These are phyloP conservation scores for Geophilus truncorum DNA, from an alignment of 2,888 invertebrate genomes.

Conservation along the genomic window DNA sequence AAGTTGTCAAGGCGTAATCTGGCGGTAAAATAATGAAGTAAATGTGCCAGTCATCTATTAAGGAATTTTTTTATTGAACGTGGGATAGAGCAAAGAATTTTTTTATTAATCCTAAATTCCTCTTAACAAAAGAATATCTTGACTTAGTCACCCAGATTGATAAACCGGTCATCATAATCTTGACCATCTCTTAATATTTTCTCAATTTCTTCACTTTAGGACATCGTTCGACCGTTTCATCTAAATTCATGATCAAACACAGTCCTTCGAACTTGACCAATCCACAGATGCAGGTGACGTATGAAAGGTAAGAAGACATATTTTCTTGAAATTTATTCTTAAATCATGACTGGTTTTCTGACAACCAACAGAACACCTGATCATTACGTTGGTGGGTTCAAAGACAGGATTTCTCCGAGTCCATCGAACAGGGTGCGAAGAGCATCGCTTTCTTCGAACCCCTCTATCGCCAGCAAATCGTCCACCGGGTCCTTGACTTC, in stretches of 20 bases:
- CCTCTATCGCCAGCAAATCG: neutral
- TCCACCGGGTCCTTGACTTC: slow-evolving; percentile 26
- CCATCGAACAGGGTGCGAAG: neutral
- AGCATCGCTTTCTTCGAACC: slow-evolving; percentile 10
- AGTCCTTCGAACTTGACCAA: slow-evolving; percentile 57
- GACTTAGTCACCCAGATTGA: too few species aligned
- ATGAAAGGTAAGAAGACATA: slow-evolving; percentile 76
- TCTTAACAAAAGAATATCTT: too few species aligned
- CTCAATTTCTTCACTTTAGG: slow-evolving; percentile 50
- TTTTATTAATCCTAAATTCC: too few species aligned
- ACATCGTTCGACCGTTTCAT: slow-evolving; percentile 72
- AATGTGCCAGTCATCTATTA: too few species aligned
- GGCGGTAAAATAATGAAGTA: too few species aligned
- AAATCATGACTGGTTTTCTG: neutral
- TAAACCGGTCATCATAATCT: too few species aligned
- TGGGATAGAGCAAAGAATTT: too few species aligned
- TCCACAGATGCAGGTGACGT: slow-evolving; percentile 79
- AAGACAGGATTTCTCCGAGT: neutral
- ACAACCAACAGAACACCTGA: neutral
- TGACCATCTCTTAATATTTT: too few species aligned
- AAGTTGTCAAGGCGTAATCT: too few species aligned
- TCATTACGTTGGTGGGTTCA: neutral
- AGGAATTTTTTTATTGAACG: too few species aligned
- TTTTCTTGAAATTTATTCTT: slow-evolving; percentile 30
- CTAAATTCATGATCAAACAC: slow-evolving; percentile 63